These are phyloP conservation scores for Actinopyga echinites DNA, from an alignment of 53 echinoderm and acorn worm genomes.

Conservation along the genomic window DNA sequence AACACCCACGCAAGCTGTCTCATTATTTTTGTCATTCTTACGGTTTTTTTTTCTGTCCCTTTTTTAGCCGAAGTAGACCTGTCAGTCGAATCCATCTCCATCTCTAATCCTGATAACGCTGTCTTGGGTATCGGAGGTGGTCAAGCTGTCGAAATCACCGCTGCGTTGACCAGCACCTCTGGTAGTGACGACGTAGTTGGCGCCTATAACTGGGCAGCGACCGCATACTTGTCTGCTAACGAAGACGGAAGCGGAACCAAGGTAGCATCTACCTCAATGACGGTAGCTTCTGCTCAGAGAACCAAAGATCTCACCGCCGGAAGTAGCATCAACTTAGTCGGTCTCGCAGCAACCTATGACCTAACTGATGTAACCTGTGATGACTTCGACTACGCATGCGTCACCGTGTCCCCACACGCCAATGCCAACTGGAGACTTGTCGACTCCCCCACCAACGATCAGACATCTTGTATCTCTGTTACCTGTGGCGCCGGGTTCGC, in stretches of 20 bases:
- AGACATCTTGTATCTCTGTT: conserved; percentile 52
- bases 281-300: conserved; percentile 48
- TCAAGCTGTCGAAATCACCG: conserved; percentile 72
- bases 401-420: conserved; percentile 43
- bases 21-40: background rate
- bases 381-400: conserved; percentile 63
- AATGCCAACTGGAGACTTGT: conserved; percentile 50
- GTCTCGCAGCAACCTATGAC: conserved; percentile 60
- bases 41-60: background rate
- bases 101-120: conserved; percentile 72
- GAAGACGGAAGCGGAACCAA: conserved; percentile 34
- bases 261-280: conserved; percentile 33
- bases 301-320: conserved; percentile 56
- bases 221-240: conserved; percentile 51
- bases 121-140: conserved; percentile 58
- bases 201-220: conserved; percentile 61
- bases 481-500: conserved; percentile 61
- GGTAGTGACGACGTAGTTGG: conserved; percentile 55
- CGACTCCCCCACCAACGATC: conserved; percentile 15
- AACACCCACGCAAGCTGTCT: background rate
- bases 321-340: conserved; percentile 22
- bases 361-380: conserved; percentile 60
- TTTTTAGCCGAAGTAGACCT: conserved; percentile 58
- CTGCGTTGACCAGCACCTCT: conserved; percentile 24
- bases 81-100: conserved; percentile 32